Evolutionary conservation across 2,797 vertebrate species (phyloP), one percentile per base, ranked within the genome.

Genomic region (Sebastes minor): DNA sequence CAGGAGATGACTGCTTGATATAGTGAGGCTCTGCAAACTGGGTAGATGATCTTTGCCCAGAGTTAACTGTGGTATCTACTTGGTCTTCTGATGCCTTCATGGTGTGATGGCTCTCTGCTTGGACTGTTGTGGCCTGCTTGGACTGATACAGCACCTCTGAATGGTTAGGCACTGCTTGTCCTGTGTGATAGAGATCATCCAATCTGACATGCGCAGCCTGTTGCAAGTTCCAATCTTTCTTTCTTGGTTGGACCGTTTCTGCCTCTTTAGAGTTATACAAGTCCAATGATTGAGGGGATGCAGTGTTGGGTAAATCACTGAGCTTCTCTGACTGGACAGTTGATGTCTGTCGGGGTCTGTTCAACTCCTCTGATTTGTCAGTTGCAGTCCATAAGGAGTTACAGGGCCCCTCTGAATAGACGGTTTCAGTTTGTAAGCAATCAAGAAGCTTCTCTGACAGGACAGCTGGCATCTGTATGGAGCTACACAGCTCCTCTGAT

Each of bases 1-100:
- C 76, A 70, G 68, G 59, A 33, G 86, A 68, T 56, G 65, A 63
- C 72, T 84, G 74, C 88, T 92, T 88, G 57, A 72, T 71, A 67
- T 78, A 65, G 63, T 66, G 55, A 63, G 78, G 42, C 49, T 85
- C 86, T 84, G 83, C 71, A 79, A 82, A 76, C 64, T 80, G 69
- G 35, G 22, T 28, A n/a, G 82, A 74, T 32, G 78, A 76, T 80
- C 7, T 82, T 86, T 91, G 78, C 52, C 35, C 82, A 86, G 32
- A 62, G 57, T 46, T 55, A 20, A 76, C 18, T 27, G 35, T 65
- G 49, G 62, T 35, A 35, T 89, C 75, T 74, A 18, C 68, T 82
- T 81, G 83, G 33, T 88, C 84, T 69, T 90, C 74, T 42, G 67
- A 57, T 52, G 83, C 53, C 64, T 84, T 85, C 57, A 28, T 68